phyloP scores from a whole-genome alignment of 2,797 vertebrate species.

The Pygocentrus nattereri region DNA sequence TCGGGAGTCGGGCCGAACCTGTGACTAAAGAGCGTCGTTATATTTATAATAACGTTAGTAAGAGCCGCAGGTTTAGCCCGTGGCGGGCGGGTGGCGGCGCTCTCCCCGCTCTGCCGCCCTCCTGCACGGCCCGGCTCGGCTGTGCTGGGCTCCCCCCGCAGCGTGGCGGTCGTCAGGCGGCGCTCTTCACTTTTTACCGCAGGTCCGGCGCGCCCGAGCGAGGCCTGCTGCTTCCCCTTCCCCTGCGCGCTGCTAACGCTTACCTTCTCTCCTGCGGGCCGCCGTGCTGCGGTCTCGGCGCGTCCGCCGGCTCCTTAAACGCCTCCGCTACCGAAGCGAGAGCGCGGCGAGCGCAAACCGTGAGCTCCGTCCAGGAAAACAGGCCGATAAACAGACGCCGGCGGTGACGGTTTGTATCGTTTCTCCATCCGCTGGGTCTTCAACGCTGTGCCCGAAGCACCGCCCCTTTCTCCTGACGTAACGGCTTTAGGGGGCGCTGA shows the following conservation, averaged over 20 bases:
- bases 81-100: slow-evolving; percentile 85
- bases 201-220: slow-evolving; percentile 72
- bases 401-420: slow-evolving; percentile 67
- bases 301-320: neutral
- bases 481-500: slow-evolving; percentile 51
- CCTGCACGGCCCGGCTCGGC: slow-evolving; percentile 74
- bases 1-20: too few species aligned
- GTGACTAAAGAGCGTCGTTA: too few species aligned
- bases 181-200: slow-evolving; percentile 85
- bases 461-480: slow-evolving; percentile 71
- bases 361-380: neutral
- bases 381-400: slow-evolving; percentile 10
- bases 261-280: neutral
- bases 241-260: slow-evolving; percentile 37
- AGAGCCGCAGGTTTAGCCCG: neutral
- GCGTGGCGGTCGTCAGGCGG: slow-evolving; percentile 86
- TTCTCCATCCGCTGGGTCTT: slow-evolving; percentile 70
- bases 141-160: slow-evolving; percentile 76
- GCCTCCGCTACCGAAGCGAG: neutral
- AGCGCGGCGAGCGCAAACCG: neutral
- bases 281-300: slow-evolving; percentile 56
- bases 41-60: too few species aligned
- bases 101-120: slow-evolving; percentile 73
- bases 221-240: slow-evolving; percentile 78
- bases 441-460: slow-evolving; percentile 66